These are phyloP conservation scores for Caenorhabditis macrosperma DNA, from an alignment of 2,888 invertebrate genomes.

Conservation along the genomic window DNA sequence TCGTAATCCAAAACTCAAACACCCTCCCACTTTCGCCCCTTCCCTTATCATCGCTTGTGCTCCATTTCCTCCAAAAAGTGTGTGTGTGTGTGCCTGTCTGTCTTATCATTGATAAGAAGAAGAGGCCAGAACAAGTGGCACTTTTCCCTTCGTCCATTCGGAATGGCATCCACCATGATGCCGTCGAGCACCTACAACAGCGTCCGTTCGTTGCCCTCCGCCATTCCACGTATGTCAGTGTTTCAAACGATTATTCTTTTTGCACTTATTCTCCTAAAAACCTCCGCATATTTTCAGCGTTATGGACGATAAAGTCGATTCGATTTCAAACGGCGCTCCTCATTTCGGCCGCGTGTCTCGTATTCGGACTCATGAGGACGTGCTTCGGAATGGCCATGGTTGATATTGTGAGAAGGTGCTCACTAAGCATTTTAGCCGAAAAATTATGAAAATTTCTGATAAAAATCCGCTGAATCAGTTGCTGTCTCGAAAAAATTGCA, in stretches of 20 bases:
- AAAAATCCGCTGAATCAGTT: no score
- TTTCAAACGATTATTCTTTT: no score
- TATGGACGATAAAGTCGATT: conserved; percentile 73
- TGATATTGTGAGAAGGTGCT: conserved; percentile 64
- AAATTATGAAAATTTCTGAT: no score
- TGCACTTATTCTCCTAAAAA: background rate
- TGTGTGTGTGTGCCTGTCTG: no score
- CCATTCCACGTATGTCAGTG: conserved; percentile 43
- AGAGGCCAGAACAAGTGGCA: background rate
- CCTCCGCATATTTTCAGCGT: conserved; percentile 60
- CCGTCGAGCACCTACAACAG: conserved; percentile 36
- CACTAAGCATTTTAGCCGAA: no score
- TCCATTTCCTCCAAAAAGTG: background rate
- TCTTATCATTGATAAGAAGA: conserved; percentile 17
- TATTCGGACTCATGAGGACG: conserved; percentile 69
- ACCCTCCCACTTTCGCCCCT: background rate
- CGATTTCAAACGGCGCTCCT: conserved; percentile 73
- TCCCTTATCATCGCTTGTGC: conserved; percentile 9
- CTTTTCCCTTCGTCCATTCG: background rate
- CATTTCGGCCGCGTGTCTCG: conserved; percentile 65
- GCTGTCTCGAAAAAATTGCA: background rate
- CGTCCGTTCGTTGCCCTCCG: conserved; percentile 29
- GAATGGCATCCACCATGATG: conserved; percentile 42
- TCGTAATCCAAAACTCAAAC: conserved; percentile 55
- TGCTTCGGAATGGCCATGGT: conserved; percentile 76